Conservation (phyloP, 2,888 invertebrate genomes). For the Drosophila austrosaltans region DNA sequence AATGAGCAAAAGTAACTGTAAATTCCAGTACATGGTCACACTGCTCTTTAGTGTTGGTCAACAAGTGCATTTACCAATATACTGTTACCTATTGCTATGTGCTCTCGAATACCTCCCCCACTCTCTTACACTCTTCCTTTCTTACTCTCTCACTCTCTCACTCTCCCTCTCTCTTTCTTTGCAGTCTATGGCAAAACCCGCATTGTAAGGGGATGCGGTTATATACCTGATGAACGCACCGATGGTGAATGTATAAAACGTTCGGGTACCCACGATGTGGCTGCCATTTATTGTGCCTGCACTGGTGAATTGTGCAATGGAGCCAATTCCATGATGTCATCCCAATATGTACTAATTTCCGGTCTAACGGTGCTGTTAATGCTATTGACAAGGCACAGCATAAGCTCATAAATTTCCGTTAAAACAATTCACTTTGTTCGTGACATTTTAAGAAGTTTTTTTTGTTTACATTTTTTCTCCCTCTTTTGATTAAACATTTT, state of each 20-base stretch:
- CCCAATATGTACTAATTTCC: slow-evolving; percentile 49
- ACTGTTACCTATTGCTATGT: not conserved
- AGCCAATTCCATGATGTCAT: slow-evolving; percentile 73
- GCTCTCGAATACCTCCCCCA: too few species aligned
- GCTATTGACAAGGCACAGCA: slow-evolving; percentile 65
- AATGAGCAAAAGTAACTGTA: not conserved
- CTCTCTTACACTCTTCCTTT: not conserved
- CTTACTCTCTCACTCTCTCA: not conserved
- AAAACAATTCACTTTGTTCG: slow-evolving; percentile 53
- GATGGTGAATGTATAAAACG: slow-evolving; percentile 88
- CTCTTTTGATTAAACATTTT: slow-evolving; percentile 35
- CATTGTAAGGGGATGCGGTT: slow-evolving; percentile 92
- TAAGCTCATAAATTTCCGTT: slow-evolving; percentile 67
- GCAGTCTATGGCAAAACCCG: slow-evolving; percentile 90
- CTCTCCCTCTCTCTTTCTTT: slow-evolving; percentile 69
- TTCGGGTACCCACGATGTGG: slow-evolving; percentile 90
- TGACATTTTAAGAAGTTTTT: not conserved
- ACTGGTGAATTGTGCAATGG: slow-evolving; percentile 90
- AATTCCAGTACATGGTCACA: not conserved
- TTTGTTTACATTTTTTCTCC: not conserved
- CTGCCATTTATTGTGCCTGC: slow-evolving; percentile 91
- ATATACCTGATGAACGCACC: slow-evolving; percentile 86
- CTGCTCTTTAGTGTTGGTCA: not conserved
- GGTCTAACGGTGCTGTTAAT: slow-evolving; percentile 64
- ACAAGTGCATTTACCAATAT: not conserved